phyloP scores from a whole-genome alignment of 2,797 vertebrate species.

The Channa striata region DNA sequence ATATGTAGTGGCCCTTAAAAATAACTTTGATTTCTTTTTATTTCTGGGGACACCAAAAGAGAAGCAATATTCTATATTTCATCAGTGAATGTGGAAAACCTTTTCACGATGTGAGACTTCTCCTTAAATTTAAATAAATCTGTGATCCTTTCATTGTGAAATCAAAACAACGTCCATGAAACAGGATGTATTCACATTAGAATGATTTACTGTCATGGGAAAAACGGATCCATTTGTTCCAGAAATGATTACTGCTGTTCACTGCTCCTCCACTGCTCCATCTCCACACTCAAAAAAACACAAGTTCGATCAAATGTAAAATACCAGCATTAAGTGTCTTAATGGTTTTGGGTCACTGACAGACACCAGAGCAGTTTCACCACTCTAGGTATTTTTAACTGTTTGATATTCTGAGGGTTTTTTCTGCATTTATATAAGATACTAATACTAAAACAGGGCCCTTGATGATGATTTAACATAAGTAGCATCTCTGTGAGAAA shows the following conservation, averaged over 20 bases:
- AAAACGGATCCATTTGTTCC: conserved; percentile 48
- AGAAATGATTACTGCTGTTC: conserved; percentile 34
- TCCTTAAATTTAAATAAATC: conserved; percentile 28
- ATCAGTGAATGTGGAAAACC: conserved; percentile 15
- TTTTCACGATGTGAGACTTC: conserved; percentile 4
- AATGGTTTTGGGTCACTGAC: conserved; percentile 51
- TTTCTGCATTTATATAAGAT: not conserved
- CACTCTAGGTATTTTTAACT: conserved; percentile 3
- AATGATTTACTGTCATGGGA: conserved; percentile 22
- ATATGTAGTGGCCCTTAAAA: not conserved
- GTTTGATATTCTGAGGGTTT: conserved; percentile 22
- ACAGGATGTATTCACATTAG: conserved; percentile 30
- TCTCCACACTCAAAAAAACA: conserved; percentile 37
- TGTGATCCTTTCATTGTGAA: conserved; percentile 21
- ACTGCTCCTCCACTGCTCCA: conserved; percentile 27
- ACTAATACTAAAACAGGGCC: too few relatives aligned
- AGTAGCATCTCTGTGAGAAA: too few relatives aligned
- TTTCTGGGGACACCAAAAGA: conserved; percentile 16
- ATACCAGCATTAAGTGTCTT: conserved; percentile 52
- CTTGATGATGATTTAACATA: too few relatives aligned
- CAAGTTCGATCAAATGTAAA: conserved; percentile 42
- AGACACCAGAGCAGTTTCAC: conserved; percentile 27
- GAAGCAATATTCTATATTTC: not conserved
- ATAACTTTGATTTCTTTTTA: not conserved
- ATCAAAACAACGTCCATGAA: conserved; percentile 40